Conservation (phyloP, 2,113 vertebrate genomes). For the Vulpes vulpes region DNA sequence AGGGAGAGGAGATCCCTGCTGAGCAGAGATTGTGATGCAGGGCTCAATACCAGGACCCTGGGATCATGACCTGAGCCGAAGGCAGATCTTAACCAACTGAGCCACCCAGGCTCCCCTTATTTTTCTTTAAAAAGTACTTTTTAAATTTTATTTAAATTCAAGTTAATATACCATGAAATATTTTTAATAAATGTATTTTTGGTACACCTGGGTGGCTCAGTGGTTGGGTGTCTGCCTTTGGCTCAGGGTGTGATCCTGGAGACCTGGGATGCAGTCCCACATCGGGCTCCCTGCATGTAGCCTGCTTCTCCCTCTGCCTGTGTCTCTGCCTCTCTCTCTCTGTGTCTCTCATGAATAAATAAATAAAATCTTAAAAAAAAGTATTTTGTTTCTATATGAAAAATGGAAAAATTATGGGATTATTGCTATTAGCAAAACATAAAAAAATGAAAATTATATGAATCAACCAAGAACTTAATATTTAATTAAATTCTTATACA, state of each 20-base stretch:
- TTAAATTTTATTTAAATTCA: background rate
- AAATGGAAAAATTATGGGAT: background rate
- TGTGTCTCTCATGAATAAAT: no score
- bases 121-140: background rate
- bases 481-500: background rate
- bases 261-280: no score
- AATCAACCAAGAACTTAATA: background rate
- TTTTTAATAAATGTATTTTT: slow-evolving; percentile 84
- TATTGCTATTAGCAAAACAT: background rate
- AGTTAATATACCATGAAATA: slow-evolving; percentile 67
- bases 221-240: no score
- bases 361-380: slow-evolving; percentile 71
- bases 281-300: no score
- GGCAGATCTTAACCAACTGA: background rate
- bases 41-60: background rate
- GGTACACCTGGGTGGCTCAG: no score
- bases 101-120: background rate
- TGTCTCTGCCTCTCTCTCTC: no score
- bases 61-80: background rate
- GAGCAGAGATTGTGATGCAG: background rate
- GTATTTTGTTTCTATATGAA: slow-evolving; percentile 83
- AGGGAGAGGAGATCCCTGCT: background rate
- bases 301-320: no score
- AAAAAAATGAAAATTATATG: background rate
- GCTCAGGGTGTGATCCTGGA: no score